Evolutionary conservation across 2,888 invertebrate species (phyloP).

Genomic region (Entomobrya proxima): DNA sequence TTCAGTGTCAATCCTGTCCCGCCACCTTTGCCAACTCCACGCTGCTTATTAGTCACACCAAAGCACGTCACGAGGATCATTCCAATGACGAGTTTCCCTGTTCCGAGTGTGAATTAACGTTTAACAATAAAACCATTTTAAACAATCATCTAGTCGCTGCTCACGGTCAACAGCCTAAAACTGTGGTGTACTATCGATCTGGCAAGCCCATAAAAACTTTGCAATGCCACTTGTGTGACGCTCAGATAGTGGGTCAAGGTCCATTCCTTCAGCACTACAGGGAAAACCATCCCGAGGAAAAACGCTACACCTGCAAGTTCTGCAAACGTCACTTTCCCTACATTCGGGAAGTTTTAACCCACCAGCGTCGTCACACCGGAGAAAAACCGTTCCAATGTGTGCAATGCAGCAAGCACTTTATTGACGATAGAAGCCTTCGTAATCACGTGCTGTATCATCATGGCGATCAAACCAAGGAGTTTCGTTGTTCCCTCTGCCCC

Average conservation of each 20-base stretch:
- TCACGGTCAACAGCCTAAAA: neutral
- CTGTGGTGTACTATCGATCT: neutral
- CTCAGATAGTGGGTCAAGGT: neutral
- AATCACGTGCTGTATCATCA: neutral
- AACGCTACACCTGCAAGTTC: conserved; percentile 40
- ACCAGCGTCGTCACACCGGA: conserved; percentile 41
- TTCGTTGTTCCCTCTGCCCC: neutral
- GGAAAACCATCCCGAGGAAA: conserved; percentile 29
- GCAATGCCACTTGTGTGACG: conserved; percentile 38
- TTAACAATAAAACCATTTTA: neutral
- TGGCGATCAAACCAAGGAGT: neutral
- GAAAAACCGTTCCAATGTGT: conserved; percentile 21
- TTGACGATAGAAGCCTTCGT: neutral
- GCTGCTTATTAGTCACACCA: too few species aligned
- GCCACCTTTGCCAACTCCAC: too few species aligned
- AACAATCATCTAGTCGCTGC: neutral
- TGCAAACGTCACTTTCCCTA: conserved; percentile 19
- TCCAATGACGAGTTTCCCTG: neutral
- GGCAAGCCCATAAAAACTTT: neutral
- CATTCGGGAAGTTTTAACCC: neutral
- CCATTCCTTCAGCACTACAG: conserved; percentile 37
- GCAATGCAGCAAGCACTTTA: neutral
- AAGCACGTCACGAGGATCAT: neutral
- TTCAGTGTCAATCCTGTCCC: too few species aligned
- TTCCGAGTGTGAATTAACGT: neutral